phyloP scores from a whole-genome alignment of 2,113 vertebrate species.

The Indri indri region DNA sequence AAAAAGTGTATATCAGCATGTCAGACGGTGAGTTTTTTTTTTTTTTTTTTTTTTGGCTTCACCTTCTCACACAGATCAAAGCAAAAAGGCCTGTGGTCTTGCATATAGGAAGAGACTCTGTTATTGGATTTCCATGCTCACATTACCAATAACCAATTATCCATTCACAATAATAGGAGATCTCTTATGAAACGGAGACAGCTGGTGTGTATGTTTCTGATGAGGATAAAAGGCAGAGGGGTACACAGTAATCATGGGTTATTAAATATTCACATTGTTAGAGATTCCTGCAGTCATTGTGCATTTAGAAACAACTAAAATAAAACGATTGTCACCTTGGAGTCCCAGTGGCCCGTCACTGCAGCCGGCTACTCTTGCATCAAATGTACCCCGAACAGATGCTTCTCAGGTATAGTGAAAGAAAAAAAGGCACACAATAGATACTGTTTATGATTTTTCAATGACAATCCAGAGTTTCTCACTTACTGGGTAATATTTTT shows the following conservation, averaged over 20 bases:
- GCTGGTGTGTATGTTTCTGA: neutral
- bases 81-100: neutral
- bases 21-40: neutral
- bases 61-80: neutral
- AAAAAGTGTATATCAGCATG: neutral
- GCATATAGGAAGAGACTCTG: neutral
- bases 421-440: neutral
- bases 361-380: neutral
- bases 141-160: neutral
- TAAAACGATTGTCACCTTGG: neutral
- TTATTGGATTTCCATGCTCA: neutral
- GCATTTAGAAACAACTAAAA: constrained; percentile 66
- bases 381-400: neutral
- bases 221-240: constrained; percentile 26
- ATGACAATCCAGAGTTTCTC: neutral
- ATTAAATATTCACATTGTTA: constrained; percentile 36
- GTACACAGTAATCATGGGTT: neutral
- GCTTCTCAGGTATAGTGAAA: neutral
- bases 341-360: neutral
- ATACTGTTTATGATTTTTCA: neutral
- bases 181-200: neutral
- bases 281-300: neutral
- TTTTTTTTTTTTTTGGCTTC: neutral
- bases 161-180: neutral
- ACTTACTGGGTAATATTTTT: neutral